Conservation (phyloP, 1,140 invertebrate species). For the Drosophila sucinea region DNA sequence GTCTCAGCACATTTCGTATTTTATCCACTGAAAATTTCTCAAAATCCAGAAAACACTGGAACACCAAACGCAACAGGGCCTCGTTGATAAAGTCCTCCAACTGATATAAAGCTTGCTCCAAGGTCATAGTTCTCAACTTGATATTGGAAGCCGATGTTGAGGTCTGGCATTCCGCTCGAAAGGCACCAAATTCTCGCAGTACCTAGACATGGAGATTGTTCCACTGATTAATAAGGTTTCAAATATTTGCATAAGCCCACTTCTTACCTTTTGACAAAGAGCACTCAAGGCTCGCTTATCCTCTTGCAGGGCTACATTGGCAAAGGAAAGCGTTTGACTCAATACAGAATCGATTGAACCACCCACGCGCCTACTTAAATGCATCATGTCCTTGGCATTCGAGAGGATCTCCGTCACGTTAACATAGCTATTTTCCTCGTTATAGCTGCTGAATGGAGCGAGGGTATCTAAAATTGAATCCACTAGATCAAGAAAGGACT, state of each 20-base stretch:
- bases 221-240: background rate
- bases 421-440: constrained; percentile 30
- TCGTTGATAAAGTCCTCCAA: constrained; percentile 77
- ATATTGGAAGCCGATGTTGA: constrained; percentile 32
- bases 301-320: constrained; percentile 71
- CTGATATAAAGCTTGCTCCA: constrained; percentile 68
- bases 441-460: constrained; percentile 43
- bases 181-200: constrained; percentile 64
- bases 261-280: constrained; percentile 74
- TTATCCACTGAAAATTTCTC: constrained; percentile 73
- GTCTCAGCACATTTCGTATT: constrained; percentile 56
- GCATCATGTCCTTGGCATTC: constrained; percentile 19
- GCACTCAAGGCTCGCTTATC: constrained; percentile 78
- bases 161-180: constrained; percentile 61
- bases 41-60: constrained; percentile 73
- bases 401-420: background rate
- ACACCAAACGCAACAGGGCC: constrained; percentile 68
- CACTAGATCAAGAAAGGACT: constrained; percentile 57
- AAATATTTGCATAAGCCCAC: background rate
- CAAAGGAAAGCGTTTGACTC: constrained; percentile 71
- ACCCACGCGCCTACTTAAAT: constrained; percentile 53
- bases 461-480: constrained; percentile 59
- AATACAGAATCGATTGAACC: constrained; percentile 58
- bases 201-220: constrained; percentile 35
- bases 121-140: constrained; percentile 60